A percentile compares a stretch with the other conserved stretches of the same genome.
These are phyloP conservation scores for Tetanocera ferruginea DNA, from an alignment of 2,888 invertebrate genomes.

Conservation along the genomic window DNA sequence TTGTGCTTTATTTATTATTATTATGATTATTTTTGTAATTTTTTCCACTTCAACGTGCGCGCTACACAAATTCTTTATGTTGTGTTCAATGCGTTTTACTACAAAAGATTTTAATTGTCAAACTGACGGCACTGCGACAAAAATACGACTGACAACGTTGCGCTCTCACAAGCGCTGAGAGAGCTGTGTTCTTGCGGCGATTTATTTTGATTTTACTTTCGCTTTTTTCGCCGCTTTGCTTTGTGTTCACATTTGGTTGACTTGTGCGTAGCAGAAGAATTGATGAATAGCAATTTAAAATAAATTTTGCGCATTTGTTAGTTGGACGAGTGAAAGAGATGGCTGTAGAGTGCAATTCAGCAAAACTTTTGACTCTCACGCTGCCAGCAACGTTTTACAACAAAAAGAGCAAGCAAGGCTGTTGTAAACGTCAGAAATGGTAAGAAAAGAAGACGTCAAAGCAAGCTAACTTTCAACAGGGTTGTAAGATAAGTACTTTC, in stretches of 20 bases:
- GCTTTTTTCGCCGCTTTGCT: slow-evolving; percentile 25
- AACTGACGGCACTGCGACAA: slow-evolving; percentile 52
- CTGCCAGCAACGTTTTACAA: neutral
- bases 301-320: neutral
- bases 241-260: slow-evolving; percentile 29
- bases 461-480: neutral
- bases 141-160: slow-evolving; percentile 49
- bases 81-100: slow-evolving; percentile 35
- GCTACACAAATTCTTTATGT: slow-evolving; percentile 47
- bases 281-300: neutral
- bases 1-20: neutral
- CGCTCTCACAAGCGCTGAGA: neutral
- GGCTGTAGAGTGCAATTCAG: neutral
- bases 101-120: slow-evolving; percentile 38
- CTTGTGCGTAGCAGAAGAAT: slow-evolving; percentile 15
- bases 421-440: neutral
- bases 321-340: neutral
- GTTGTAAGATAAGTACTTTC: neutral
- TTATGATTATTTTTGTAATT: slow-evolving; percentile 22
- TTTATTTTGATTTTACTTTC: slow-evolving; percentile 48
- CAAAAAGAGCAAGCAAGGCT: neutral
- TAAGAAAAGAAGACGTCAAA: neutral
- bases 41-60: slow-evolving; percentile 42
- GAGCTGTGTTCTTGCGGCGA: neutral
- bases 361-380: neutral